Conservation (phyloP, 2,888 invertebrate genomes). For the Microplitis manilae region DNA sequence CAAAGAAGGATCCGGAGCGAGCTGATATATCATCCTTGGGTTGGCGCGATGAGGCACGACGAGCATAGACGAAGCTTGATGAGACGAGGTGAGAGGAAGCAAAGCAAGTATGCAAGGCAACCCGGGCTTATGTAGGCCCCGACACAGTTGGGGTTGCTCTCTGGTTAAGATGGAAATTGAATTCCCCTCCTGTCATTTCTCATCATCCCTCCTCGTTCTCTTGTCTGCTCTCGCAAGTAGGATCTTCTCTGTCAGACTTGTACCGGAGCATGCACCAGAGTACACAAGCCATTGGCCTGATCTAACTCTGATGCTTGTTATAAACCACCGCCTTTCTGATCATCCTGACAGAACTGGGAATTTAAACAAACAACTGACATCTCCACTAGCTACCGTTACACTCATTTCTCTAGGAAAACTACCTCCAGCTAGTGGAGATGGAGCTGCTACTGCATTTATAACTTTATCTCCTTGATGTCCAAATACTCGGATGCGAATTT, state of each 20-base stretch:
- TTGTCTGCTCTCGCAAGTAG: constrained; percentile 25
- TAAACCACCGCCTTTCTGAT: constrained; percentile 14
- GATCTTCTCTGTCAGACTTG: constrained; percentile 26
- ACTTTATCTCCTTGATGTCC: not conserved
- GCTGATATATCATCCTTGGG: constrained; percentile 12
- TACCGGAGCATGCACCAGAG: not conserved
- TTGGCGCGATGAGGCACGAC: not conserved
- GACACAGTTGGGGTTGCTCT: constrained; percentile 53
- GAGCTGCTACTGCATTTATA: not conserved
- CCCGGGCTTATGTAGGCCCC: constrained; percentile 43
- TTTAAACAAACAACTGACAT: constrained; percentile 21
- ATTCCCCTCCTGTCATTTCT: constrained; percentile 58
- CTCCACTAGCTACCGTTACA: not conserved
- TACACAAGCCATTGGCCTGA: not conserved
- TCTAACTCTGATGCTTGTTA: constrained; percentile 3
- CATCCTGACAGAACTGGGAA: constrained; percentile 2
- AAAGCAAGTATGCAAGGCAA: constrained; percentile 28
- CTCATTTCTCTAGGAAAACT: not conserved
- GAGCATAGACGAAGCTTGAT: not conserved
- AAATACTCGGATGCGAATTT: constrained; percentile 14
- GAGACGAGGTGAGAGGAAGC: not conserved
- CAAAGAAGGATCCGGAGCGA: constrained; percentile 45
- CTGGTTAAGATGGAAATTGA: constrained; percentile 63
- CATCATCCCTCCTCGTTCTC: constrained; percentile 53
- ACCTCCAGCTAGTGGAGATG: not conserved